phyloP scores from a whole-genome alignment of 2,888 invertebrate species.

The Microctonus brassicae region DNA sequence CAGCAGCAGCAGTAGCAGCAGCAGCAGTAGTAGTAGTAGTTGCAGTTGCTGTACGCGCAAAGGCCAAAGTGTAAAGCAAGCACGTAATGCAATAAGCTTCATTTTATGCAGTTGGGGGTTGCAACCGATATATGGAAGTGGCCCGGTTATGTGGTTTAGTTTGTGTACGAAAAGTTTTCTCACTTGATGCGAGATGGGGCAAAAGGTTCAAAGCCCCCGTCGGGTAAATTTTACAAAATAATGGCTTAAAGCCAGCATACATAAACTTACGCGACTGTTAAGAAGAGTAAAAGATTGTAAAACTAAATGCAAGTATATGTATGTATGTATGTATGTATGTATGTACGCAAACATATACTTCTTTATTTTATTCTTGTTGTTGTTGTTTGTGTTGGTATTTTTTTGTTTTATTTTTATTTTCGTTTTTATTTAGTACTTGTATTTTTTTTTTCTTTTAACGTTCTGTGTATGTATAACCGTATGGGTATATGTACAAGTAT shows the following conservation, averaged over 20 bases:
- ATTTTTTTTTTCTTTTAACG: too few species aligned
- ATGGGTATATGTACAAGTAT: background rate
- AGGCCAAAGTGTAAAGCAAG: background rate
- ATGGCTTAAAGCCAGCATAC: background rate
- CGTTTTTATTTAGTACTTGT: too few species aligned
- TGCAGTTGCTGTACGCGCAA: background rate
- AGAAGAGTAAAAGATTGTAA: background rate
- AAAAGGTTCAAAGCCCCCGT: conserved; percentile 11
- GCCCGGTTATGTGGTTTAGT: conserved; percentile 5
- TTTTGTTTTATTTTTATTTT: too few species aligned
- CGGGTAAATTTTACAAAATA: conserved; percentile 6
- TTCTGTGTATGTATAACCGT: too few species aligned
- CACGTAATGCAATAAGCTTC: conserved; percentile 30
- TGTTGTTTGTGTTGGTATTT: too few species aligned
- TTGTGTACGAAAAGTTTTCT: conserved; percentile 13
- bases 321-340: background rate
- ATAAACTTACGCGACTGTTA: background rate
- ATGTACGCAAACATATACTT: background rate
- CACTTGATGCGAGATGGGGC: background rate
- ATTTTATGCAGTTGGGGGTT: conserved; percentile 16
- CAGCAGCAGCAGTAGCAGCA: background rate
- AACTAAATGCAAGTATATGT: background rate
- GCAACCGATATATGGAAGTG: conserved; percentile 8
- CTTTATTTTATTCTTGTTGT: background rate
- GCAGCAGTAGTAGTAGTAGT: background rate